Percentiles rank a stretch among this genome's conserved stretches.
These are phyloP conservation scores for Anolis sagrei DNA, from an alignment of 2,113 vertebrate species.

Conservation along the genomic window DNA sequence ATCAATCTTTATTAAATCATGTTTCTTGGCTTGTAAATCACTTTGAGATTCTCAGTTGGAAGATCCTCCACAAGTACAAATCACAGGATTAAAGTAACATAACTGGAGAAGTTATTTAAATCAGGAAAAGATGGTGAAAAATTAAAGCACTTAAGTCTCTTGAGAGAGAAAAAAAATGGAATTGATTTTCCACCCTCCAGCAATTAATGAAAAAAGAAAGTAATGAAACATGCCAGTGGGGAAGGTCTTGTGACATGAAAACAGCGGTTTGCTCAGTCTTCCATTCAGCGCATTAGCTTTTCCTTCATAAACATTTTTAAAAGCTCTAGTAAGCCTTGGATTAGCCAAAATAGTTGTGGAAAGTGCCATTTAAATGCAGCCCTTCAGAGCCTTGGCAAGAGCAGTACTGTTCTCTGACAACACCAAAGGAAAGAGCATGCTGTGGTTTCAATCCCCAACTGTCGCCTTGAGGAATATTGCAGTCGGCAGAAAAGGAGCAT, in stretches of 20 bases:
- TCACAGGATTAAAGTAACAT: constrained; percentile 20
- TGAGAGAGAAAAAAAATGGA: constrained; percentile 21
- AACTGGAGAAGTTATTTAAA: constrained; percentile 47
- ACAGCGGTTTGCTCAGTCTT: constrained; percentile 44
- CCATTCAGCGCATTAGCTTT: background rate
- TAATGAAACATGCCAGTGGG: constrained; percentile 15
- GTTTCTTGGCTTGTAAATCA: constrained; percentile 38
- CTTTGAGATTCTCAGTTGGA: constrained; percentile 47
- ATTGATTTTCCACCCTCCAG: constrained; percentile 1
- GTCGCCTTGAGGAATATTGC: constrained; percentile 34
- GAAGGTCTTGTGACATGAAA: constrained; percentile 42
- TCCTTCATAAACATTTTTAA: constrained; percentile 46
- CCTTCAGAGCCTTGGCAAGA: constrained; percentile 22
- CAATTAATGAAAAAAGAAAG: constrained; percentile 38
- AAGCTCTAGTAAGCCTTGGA: constrained; percentile 30
- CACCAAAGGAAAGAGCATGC: background rate
- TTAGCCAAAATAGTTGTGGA: constrained; percentile 18
- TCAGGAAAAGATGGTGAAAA: constrained; percentile 36
- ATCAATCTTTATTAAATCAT: background rate
- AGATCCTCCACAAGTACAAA: constrained; percentile 42
- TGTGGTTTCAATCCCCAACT: constrained; percentile 49
- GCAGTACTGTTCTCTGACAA: background rate
- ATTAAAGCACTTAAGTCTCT: constrained; percentile 30
- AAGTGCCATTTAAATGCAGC: constrained; percentile 40
- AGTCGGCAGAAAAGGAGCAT: constrained; percentile 33